phyloP scores from a whole-genome alignment of 2,113 vertebrate genomes.

The Grammomys surdaster region DNA sequence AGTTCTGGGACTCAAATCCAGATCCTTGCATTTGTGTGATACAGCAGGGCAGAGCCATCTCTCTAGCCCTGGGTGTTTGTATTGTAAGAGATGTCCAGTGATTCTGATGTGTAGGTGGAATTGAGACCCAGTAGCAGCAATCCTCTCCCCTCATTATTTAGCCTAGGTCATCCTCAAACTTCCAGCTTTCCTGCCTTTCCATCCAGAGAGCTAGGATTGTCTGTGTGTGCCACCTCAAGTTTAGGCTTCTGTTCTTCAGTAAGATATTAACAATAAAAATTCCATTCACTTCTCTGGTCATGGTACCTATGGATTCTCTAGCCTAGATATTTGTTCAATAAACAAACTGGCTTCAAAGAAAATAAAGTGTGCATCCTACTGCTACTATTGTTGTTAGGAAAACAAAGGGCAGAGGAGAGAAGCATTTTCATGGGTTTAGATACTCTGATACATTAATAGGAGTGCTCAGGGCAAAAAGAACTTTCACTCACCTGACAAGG shows the following conservation, averaged over 20 bases:
- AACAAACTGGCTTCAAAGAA: slow-evolving; percentile 57
- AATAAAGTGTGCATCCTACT: slow-evolving; percentile 5
- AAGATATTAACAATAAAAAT: neutral
- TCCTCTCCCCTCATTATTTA: neutral
- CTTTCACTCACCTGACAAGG: slow-evolving; percentile 56
- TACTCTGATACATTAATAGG: slow-evolving; percentile 14
- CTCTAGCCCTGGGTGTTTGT: neutral
- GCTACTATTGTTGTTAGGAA: neutral
- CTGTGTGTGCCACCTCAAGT: neutral
- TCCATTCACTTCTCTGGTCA: neutral
- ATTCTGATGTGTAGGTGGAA: neutral
- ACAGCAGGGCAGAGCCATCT: neutral
- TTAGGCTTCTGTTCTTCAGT: neutral
- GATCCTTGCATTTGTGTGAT: neutral
- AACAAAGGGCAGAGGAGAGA: slow-evolving; percentile 6
- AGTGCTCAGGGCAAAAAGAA: slow-evolving; percentile 47
- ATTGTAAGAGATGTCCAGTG: neutral
- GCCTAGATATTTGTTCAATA: slow-evolving; percentile 50
- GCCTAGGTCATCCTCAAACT: neutral
- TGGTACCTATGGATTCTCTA: neutral
- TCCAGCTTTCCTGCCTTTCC: neutral
- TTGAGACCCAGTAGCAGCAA: neutral
- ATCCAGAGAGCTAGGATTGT: neutral
- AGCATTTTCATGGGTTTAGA: slow-evolving; percentile 17
- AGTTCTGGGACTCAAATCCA: neutral